A percentile compares a stretch with the other conserved stretches of the same genome.
Conservation (phyloP, 2,797 vertebrate species). For the Craterocephalus amniculus region DNA sequence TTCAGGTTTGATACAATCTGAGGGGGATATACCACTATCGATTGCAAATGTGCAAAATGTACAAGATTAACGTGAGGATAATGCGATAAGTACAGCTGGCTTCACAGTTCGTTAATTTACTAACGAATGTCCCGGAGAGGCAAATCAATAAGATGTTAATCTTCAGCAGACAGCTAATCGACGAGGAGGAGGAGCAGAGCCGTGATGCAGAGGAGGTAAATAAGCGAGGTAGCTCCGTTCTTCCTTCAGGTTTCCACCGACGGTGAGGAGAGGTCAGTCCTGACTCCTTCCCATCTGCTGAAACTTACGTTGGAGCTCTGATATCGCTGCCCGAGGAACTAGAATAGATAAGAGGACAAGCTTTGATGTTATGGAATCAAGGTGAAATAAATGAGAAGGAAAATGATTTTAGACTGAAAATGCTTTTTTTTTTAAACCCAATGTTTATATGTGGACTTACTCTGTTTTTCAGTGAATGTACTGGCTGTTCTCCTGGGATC, state of each 20-base stretch:
- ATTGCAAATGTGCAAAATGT: constrained; percentile 52
- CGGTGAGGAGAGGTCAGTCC: constrained; percentile 46
- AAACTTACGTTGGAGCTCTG: constrained; percentile 74
- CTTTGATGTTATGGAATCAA: not conserved
- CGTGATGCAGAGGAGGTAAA: not conserved
- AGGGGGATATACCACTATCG: not conserved
- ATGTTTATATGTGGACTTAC: constrained; percentile 49
- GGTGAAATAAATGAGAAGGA: not conserved
- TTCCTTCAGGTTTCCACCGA: not conserved
- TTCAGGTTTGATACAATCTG: not conserved
- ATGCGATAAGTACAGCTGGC: constrained; percentile 47
- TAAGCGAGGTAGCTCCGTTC: not conserved
- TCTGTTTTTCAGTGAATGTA: constrained; percentile 8
- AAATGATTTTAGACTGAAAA: not conserved
- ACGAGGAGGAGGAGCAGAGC: constrained; percentile 20
- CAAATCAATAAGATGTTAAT: constrained; percentile 63
- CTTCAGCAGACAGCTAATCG: constrained; percentile 41
- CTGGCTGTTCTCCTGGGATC: not conserved
- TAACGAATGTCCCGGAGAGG: constrained; percentile 36
- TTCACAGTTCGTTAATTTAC: constrained; percentile 46
- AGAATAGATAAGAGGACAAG: not conserved
- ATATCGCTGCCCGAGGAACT: constrained; percentile 42
- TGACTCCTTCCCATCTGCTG: constrained; percentile 26
- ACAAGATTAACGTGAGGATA: constrained; percentile 42
- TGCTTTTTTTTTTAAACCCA: not conserved